These are phyloP conservation scores for Caenorhabditis latens DNA, from an alignment of 1,140 invertebrate species.

Conservation along the genomic window DNA sequence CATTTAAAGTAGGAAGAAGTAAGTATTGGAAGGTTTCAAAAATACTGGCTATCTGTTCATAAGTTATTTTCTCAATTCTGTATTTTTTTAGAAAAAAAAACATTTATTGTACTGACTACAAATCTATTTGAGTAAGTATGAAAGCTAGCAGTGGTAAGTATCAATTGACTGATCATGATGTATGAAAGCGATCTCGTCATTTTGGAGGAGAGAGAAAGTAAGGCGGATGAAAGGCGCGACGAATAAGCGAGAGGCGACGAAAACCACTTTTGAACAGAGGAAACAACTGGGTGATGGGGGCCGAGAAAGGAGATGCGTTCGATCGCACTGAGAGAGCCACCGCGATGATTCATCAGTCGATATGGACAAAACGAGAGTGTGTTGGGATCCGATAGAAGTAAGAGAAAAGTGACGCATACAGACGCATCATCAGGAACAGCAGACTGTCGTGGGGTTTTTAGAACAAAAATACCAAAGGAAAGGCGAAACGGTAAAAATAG, in stretches of 20 bases:
- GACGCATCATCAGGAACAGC: slow-evolving; percentile 23
- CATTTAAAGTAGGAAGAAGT: not conserved
- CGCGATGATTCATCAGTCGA: slow-evolving; percentile 48
- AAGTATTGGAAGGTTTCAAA: too few species aligned
- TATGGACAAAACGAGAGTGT: slow-evolving; percentile 4
- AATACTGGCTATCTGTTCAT: too few species aligned
- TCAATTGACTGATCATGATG: too few species aligned
- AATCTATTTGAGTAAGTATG: too few species aligned
- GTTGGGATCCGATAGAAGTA: not conserved
- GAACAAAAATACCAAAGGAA: not conserved
- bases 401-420: not conserved
- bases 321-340: slow-evolving; percentile 20
- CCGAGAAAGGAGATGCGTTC: slow-evolving; percentile 47
- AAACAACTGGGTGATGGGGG: slow-evolving; percentile 10
- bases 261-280: slow-evolving; percentile 24
- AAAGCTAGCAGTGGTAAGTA: too few species aligned
- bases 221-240: too few species aligned
- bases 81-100: too few species aligned
- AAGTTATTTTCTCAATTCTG: too few species aligned
- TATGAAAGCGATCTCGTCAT: too few species aligned
- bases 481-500: not conserved
- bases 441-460: not conserved
- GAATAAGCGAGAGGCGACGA: not conserved
- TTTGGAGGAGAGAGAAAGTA: too few species aligned
- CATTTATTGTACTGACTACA: too few species aligned